Conservation (phyloP, 1,140 invertebrate species). For the Eufriesea mexicana region DNA sequence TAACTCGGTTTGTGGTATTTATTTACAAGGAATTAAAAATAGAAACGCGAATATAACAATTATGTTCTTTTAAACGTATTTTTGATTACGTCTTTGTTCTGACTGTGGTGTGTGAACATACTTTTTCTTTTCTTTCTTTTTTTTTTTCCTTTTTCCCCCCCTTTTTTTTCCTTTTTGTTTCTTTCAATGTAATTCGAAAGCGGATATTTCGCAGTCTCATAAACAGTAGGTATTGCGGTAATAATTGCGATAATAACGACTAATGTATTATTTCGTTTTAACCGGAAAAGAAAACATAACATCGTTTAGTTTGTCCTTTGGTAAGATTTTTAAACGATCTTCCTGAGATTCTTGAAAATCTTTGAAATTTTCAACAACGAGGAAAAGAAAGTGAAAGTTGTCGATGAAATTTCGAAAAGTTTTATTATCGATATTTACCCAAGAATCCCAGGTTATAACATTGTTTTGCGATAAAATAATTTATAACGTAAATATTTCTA, state of each 20-base stretch:
- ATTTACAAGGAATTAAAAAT: not conserved
- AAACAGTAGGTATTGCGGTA: not conserved
- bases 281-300: not conserved
- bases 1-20: conserved; percentile 1
- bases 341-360: conserved; percentile 4
- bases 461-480: not conserved
- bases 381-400: not conserved
- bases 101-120: conserved; percentile 24
- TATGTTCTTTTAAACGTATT: conserved; percentile 1
- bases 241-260: not conserved
- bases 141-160: not conserved
- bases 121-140: not conserved
- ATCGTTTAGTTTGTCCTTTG: not conserved
- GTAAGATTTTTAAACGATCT: not conserved
- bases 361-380: not conserved
- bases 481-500: not conserved
- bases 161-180: not conserved
- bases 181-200: not conserved
- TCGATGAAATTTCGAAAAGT: not conserved
- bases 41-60: not conserved
- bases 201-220: not conserved
- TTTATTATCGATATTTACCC: not conserved
- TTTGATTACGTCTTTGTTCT: conserved; percentile 1
- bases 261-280: not conserved
- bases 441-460: not conserved